phyloP scores from a whole-genome alignment of 2,888 invertebrate species.

The Ophion obscuratus region DNA sequence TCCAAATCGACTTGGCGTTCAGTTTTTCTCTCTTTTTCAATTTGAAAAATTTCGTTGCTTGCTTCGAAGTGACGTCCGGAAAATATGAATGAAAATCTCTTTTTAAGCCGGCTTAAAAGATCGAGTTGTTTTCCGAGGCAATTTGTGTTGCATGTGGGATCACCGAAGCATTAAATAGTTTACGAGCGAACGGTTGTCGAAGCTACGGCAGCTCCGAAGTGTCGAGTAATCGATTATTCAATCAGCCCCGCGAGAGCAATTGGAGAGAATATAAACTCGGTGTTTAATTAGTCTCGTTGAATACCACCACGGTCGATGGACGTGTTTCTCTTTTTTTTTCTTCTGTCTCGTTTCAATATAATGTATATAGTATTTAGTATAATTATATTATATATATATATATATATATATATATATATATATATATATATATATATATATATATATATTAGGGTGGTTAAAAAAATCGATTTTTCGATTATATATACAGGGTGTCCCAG shows the following conservation, averaged over 20 bases:
- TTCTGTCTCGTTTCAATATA: background rate
- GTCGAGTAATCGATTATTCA: slow-evolving; percentile 55
- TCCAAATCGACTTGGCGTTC: background rate
- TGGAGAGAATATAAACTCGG: slow-evolving; percentile 22
- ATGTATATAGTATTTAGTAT: background rate
- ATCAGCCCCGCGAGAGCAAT: slow-evolving; percentile 41
- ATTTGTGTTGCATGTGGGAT: slow-evolving; percentile 6
- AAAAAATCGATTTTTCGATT: too few relatives aligned
- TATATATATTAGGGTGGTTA: too few relatives aligned
- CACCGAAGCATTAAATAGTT: slow-evolving; percentile 30
- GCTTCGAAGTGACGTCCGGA: background rate
- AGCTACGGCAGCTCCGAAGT: slow-evolving; percentile 15
- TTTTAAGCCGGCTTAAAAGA: background rate
- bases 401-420: too few relatives aligned
- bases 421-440: background rate
- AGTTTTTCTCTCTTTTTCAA: background rate
- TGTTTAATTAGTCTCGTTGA: slow-evolving; percentile 38
- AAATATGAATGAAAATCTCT: background rate
- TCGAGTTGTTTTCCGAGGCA: background rate
- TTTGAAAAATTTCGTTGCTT: background rate
- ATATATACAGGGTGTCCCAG: too few relatives aligned
- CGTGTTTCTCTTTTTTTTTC: slow-evolving; percentile 4
- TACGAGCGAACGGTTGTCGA: slow-evolving; percentile 28
- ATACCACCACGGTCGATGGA: slow-evolving; percentile 32
- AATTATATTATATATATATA: background rate